phyloP scores from a whole-genome alignment of 2,888 invertebrate genomes.

The Napeogenes sylphis region DNA sequence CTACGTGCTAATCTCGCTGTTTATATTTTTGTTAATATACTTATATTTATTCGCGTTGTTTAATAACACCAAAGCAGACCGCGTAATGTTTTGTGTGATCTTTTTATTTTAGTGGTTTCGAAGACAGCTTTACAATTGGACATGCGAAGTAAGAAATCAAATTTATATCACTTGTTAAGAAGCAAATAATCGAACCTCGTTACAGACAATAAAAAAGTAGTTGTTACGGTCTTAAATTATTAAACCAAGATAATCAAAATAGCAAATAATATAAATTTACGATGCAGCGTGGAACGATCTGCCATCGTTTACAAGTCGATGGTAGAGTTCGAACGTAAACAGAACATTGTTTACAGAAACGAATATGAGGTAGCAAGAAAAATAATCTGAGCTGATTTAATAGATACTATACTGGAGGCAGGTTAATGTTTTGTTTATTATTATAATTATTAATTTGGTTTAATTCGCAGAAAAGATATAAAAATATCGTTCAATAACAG shows the following conservation, averaged over 20 bases:
- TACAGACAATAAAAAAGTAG: background rate
- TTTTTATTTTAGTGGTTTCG: too few species aligned
- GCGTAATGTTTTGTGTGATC: too few species aligned
- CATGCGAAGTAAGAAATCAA: too few species aligned
- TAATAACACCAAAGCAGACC: too few species aligned
- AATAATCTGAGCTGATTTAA: conserved; percentile 32
- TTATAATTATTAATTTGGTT: background rate
- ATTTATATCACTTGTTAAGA: too few species aligned
- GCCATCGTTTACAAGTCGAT: conserved; percentile 23
- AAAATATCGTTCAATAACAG: too few species aligned
- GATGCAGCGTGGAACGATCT: conserved; percentile 13
- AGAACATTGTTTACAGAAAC: conserved; percentile 29
- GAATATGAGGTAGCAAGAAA: conserved; percentile 37
- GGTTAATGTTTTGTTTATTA: background rate
- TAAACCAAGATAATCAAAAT: background rate
- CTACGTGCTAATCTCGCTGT: too few species aligned
- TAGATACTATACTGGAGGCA: conserved; percentile 11
- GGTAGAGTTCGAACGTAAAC: conserved; percentile 31
- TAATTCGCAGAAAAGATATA: too few species aligned
- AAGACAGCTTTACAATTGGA: too few species aligned
- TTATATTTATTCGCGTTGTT: too few species aligned
- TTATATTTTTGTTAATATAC: too few species aligned
- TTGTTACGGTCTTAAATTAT: background rate
- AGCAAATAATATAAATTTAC: conserved; percentile 19
- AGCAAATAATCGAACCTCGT: too few species aligned